These are phyloP conservation scores for Neoniphon sammara DNA, from an alignment of 2,797 vertebrate genomes.

Conservation along the genomic window DNA sequence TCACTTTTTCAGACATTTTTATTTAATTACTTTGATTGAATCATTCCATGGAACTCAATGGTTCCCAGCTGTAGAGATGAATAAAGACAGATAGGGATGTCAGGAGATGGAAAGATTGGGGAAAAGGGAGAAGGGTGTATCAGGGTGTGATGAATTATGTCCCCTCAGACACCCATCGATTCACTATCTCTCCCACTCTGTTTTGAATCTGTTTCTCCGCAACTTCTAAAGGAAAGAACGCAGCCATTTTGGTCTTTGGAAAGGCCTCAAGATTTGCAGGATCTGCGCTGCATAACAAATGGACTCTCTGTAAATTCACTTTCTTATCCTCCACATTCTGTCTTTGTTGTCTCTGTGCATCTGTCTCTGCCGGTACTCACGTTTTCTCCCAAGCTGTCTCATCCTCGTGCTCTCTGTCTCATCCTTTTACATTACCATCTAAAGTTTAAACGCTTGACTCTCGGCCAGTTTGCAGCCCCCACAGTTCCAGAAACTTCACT, in stretches of 20 bases:
- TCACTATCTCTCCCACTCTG: slow-evolving; percentile 10
- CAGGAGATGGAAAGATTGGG: slow-evolving; percentile 21
- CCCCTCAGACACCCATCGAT: slow-evolving; percentile 20
- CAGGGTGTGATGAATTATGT: slow-evolving; percentile 22
- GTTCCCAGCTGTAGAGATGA: slow-evolving; percentile 38
- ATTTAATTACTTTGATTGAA: slow-evolving; percentile 14
- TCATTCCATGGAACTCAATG: slow-evolving; percentile 11
- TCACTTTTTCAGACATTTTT: not conserved
- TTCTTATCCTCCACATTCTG: not conserved
- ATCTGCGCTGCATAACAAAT: not conserved
- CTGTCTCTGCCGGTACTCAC: not conserved
- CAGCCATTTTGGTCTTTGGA: not conserved
- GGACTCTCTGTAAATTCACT: too few relatives aligned
- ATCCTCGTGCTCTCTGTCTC: slow-evolving; percentile 19
- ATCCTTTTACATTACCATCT: slow-evolving; percentile 42
- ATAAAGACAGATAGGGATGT: slow-evolving; percentile 14
- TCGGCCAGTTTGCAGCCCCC: slow-evolving; percentile 11
- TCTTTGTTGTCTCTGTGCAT: slow-evolving; percentile 6
- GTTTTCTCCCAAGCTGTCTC: slow-evolving; percentile 10
- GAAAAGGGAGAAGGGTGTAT: slow-evolving; percentile 24
- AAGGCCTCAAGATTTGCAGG: not conserved
- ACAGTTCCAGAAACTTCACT: slow-evolving; percentile 39
- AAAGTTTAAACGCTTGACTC: slow-evolving; percentile 11
- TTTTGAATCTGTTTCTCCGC: slow-evolving; percentile 13
- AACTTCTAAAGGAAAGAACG: slow-evolving; percentile 9